Base-by-base conservation (phyloP, 2,888 invertebrate species). In the Salticus scenicus region DNA sequence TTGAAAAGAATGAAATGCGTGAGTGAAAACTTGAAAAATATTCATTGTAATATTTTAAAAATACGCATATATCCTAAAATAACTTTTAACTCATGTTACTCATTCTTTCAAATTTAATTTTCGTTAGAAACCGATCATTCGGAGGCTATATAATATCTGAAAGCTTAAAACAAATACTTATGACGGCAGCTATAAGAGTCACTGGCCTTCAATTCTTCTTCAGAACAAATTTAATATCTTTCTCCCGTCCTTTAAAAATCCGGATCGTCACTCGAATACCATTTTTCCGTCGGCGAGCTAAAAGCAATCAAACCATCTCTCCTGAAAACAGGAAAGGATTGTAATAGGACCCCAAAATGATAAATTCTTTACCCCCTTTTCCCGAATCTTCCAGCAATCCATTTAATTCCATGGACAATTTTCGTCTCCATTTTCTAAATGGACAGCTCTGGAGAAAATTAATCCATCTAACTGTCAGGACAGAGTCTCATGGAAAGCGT, bases 401-500 rank as follows among this genome's bases (percentile, higher is more conserved):
- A 75, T 76, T 82, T 82, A 64, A 82, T 76, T 71, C 76, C 82
- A 20, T 10, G 82, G 76, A 75, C 75, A 71, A 82, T 70, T 71
- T 64, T 37, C 82, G 82, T 82, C 75, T 82, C 82, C 82, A 82
- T 76, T 82, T 76, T 30, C 64, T 51, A 82, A 82, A 82, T 82
- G 82, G 82, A 75, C 82, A 75, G 75, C 74, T 31, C 69, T 37
- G 37, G 76, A 70, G 82, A 76, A 71, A 82, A 82, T 76, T 75
- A 82, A 82, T 82, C 82, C 82, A 82, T 82, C 82, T 70, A 42
- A 41, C 33, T 71, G 75, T 41, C 70, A 33, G 70, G 73, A 51
- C 41, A 74, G 69, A 41, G 41, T 81, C 74, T 79, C 41, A 51
- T 57, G 71, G 70, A 82, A 67, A 67, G 64, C 47, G 20, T 24